A percentile compares a stretch with the other conserved stretches of the same genome.
Evolutionary conservation across 2,797 vertebrate species (phyloP).

Genomic region (Psittacula derbiana): DNA sequence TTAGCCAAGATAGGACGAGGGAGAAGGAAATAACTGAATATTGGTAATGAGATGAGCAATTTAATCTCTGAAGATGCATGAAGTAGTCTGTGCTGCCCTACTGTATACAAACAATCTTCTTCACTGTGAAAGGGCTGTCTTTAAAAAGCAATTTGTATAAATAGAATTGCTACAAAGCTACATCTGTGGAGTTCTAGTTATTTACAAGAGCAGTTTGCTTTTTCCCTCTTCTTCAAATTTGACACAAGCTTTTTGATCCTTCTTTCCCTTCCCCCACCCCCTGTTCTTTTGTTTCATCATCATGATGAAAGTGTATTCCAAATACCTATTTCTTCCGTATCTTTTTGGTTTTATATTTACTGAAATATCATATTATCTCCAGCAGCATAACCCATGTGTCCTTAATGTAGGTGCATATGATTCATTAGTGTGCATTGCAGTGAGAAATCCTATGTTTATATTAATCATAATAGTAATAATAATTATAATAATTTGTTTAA

Average conservation of each 20-base stretch:
- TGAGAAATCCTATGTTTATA: accelerated
- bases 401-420: not conserved
- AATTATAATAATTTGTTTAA: not conserved
- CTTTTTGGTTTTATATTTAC: not conserved
- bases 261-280: accelerated
- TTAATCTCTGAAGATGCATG: not conserved
- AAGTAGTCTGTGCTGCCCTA: not conserved
- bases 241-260: not conserved
- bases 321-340: not conserved
- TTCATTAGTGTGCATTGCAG: not conserved
- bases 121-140: not conserved
- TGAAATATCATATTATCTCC: not conserved
- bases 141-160: not conserved
- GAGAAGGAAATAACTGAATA: not conserved
- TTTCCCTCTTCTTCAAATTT: not conserved
- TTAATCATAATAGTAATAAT: not conserved
- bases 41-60: not conserved
- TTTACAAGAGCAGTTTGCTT: not conserved
- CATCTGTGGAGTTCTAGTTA: not conserved
- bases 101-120: not conserved
- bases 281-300: not conserved
- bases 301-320: not conserved
- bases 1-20: not conserved
- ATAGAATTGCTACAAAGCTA: not conserved
- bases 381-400: not conserved